Base-by-base conservation (phyloP, 2,113 vertebrate genomes). In the Cyanocitta stelleri region DNA sequence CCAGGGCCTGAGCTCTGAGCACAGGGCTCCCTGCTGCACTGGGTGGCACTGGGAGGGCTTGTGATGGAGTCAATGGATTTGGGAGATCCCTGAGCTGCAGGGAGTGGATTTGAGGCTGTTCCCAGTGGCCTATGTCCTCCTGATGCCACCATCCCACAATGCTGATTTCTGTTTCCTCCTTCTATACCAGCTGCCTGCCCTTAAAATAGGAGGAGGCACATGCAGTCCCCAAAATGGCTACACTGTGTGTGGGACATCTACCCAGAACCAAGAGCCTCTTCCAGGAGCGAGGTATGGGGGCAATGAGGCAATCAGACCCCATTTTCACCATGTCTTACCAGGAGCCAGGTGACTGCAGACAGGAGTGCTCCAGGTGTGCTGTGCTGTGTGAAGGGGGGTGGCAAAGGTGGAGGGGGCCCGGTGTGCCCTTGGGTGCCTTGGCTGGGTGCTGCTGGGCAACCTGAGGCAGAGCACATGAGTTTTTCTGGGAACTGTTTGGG, bases 81-180 rank as follows among this genome's bases (percentile, higher is more conserved):
- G 87, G 78, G 89, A 89, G 89, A 85, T 91, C 90, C 93, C 89
- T 93, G 91, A 93, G 78, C 85, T 83, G n/a, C 93, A 93, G 87
- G 82, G 90, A 89, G 71, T 10, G 12, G 58, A 87, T 73, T 13
- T 56, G 74, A 87, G 84, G 63, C 44, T 75, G 21, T 83, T 93
- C 43, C 59, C 67, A 62, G 63, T 51, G 69, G 62, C 37, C 46
- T 87, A 18, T 79, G 87, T 79, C 78, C 80, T 92, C 81, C 59
- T 88, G 63, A 79, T 68, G 52, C 63, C 59, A 82, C 74, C 62
- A 64, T 80, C 67, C 71, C 67, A 46, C 46, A 44, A 29, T 52
- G 69, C 48, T 94, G 74, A 56, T 87, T 89, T 89, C 49, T 87
- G 15, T 62, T 85, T 80, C 55, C 58, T 95, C 72, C 51, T 69